Evolutionary conservation across 2,113 vertebrate species (phyloP).

Genomic region (Argyrosomus japonicus): DNA sequence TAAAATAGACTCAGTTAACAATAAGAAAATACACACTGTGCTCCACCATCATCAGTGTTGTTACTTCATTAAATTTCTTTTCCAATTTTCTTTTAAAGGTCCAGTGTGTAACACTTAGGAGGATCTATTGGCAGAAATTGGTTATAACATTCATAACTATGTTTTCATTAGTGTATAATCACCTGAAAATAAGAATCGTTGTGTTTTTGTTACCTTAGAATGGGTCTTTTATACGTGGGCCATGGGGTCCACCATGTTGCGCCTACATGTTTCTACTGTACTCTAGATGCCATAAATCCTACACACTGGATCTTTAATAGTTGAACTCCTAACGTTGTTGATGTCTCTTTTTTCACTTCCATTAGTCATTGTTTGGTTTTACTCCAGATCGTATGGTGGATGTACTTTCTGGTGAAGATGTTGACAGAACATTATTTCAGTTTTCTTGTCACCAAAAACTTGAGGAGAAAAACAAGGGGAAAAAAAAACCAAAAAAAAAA

Average conservation of each 20-base stretch:
- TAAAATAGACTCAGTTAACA: background rate
- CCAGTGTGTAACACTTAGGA: too few species aligned
- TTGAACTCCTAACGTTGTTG: background rate
- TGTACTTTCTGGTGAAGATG: background rate
- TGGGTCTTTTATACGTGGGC: too few species aligned
- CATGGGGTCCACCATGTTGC: too few species aligned
- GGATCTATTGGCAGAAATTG: too few species aligned
- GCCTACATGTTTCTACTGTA: too few species aligned
- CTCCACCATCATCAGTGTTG: background rate
- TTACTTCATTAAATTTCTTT: background rate
- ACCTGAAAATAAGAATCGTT: too few species aligned
- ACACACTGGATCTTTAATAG: too few species aligned
- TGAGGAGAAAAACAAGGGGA: background rate
- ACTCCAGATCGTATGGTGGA: background rate
- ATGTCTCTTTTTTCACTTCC: background rate
- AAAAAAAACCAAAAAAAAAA: conserved; percentile 7
- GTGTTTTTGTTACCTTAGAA: too few species aligned
- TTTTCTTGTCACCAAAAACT: conserved; percentile 26
- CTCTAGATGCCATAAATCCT: too few species aligned
- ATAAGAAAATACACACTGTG: background rate
- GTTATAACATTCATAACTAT: too few species aligned
- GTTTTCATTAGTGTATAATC: too few species aligned
- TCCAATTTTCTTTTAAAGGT: background rate
- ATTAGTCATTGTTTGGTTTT: background rate
- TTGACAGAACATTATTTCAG: background rate